Evolutionary conservation across 1,140 invertebrate species (phyloP), one percentile per base, ranked within the genome.

Genomic region (Rhagoletis zephyria): DNA sequence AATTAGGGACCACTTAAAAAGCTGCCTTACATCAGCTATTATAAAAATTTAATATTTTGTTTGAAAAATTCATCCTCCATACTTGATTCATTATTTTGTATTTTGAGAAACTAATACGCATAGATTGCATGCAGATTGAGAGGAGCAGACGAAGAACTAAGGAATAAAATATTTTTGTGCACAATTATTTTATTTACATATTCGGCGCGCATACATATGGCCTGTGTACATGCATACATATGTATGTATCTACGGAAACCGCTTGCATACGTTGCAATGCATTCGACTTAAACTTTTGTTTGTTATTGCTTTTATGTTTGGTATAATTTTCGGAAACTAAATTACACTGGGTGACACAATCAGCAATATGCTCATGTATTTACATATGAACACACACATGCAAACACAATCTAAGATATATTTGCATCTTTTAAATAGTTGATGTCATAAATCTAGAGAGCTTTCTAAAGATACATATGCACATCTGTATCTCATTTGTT

Each of bases 261-360:
- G 59, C 59, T 30, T 30, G 30, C 64, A 65, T 30, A 3, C 40
- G 3, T 19, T 67, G 65, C 65, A 67, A 7, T 67, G 65, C 65
- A 67, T 67, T 67, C 42, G 19, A 40, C 65, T 67, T 67, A 67
- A 67, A 67, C 65, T 67, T 67, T 40, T 67, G 65, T 67, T 67
- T 67, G 30, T 42, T 67, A 67, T 67, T 67, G 65, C 30, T 30
- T 67, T 67, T 67, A 30, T 67, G 65, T 67, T 67, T 3, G 12
- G 30, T 30, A 30, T 30, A 30, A 30, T 30, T 30, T 30, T 30
- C 30, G 30, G 19, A 6, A 67, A 67, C n/a, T 67, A 67, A 67
- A 67, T 67, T 67, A 67, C 65, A 42, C 9, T 19, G 7, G 42
- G 19, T 40, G 30, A 67, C 65, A 67, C 30, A 67, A 40, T 16